A percentile compares a stretch with the other conserved stretches of the same genome.
Evolutionary conservation across 2,113 vertebrate genomes (phyloP).

Genomic region (Tupaia tana): DNA sequence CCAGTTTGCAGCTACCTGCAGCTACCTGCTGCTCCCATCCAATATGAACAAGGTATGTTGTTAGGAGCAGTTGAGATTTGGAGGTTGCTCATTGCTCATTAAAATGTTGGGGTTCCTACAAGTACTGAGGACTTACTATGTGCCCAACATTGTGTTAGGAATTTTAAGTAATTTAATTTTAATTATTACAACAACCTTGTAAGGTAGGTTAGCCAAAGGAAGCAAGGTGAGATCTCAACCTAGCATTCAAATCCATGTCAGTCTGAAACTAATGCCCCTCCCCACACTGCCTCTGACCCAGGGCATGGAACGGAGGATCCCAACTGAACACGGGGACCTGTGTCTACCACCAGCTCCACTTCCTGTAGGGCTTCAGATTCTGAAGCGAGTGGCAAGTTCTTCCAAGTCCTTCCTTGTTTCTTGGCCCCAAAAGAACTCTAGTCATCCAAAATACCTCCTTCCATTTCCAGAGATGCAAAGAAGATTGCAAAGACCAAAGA

Average conservation of each 20-base stretch:
- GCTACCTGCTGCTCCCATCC: background rate
- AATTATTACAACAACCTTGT: background rate
- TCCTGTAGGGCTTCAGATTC: background rate
- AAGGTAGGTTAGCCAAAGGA: background rate
- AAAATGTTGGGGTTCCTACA: constrained; percentile 8
- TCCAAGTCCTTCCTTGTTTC: constrained; percentile 9
- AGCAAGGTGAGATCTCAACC: background rate
- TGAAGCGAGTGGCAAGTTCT: constrained; percentile 7
- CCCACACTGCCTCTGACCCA: background rate
- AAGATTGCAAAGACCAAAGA: background rate
- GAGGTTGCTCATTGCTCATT: background rate
- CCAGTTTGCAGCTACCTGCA: background rate
- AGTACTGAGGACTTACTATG: background rate
- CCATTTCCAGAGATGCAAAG: constrained; percentile 61
- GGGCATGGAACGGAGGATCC: background rate
- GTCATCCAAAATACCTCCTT: constrained; percentile 58
- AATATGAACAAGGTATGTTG: background rate
- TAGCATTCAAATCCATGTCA: constrained; percentile 23
- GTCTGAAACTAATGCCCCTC: background rate
- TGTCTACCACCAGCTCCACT: background rate
- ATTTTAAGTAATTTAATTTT: background rate
- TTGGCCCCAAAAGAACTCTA: constrained; percentile 63
- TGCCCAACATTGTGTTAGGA: background rate
- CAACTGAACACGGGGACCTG: background rate
- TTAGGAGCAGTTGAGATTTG: background rate